Evolutionary conservation across 2,113 vertebrate genomes (phyloP).

Genomic region (Sorex araneus): DNA sequence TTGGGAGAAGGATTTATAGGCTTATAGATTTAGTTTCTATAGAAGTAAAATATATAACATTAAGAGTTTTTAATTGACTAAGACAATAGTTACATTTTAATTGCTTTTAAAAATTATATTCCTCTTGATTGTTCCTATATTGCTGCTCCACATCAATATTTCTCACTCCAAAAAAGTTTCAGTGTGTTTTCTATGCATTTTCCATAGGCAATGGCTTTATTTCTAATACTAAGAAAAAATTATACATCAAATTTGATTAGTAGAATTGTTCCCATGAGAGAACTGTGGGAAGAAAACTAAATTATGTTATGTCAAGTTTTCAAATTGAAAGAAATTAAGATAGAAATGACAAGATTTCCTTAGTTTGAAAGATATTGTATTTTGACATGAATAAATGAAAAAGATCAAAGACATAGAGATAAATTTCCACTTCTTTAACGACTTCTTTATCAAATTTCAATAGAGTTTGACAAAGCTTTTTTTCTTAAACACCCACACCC

Average conservation of each 20-base stretch:
- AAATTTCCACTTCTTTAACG: slow-evolving; percentile 60
- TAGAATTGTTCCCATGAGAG: slow-evolving; percentile 66
- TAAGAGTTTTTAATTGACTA: not conserved
- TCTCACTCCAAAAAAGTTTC: not conserved
- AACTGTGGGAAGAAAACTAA: slow-evolving; percentile 66
- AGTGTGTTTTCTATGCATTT: not conserved
- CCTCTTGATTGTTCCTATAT: not conserved
- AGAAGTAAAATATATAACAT: no score
- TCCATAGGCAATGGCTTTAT: slow-evolving; percentile 2
- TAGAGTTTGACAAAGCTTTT: slow-evolving; percentile 67
- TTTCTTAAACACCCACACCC: slow-evolving; percentile 65
- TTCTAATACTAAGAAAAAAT: slow-evolving; percentile 12
- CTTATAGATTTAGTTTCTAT: not conserved
- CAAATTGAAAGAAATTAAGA: slow-evolving; percentile 69
- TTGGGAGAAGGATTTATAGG: not conserved
- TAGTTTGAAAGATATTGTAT: slow-evolving; percentile 58
- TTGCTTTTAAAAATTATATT: not conserved
- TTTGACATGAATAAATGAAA: slow-evolving; percentile 67
- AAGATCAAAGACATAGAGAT: slow-evolving; percentile 55
- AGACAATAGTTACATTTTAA: not conserved
- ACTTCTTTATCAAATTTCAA: slow-evolving; percentile 65
- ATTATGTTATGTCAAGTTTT: slow-evolving; percentile 60
- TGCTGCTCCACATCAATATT: not conserved
- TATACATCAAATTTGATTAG: slow-evolving; percentile 70
- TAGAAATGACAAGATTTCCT: slow-evolving; percentile 62